These are phyloP conservation scores for Seriola aureovittata DNA, from an alignment of 2,113 vertebrate species.

Conservation along the genomic window DNA sequence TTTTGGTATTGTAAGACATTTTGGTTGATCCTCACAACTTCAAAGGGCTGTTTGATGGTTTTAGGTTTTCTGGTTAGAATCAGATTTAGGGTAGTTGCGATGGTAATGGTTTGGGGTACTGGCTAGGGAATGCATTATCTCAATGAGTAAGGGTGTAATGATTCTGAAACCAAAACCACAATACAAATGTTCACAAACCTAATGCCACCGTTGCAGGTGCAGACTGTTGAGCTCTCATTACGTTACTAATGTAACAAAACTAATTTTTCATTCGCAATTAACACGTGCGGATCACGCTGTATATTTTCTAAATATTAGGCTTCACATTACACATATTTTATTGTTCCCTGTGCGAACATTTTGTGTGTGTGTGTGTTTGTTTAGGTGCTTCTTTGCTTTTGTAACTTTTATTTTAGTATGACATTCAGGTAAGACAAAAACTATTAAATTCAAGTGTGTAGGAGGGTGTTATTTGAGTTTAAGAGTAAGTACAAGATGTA, in stretches of 20 bases:
- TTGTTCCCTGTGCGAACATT: too few species aligned
- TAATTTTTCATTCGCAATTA: too few species aligned
- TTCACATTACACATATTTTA: too few species aligned
- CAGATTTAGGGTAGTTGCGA: neutral
- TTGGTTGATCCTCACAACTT: neutral
- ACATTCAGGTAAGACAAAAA: conserved; percentile 32
- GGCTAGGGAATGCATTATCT: neutral
- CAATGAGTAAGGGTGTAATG: neutral
- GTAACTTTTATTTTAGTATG: conserved; percentile 40
- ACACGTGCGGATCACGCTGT: too few species aligned
- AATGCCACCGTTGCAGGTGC: too few species aligned
- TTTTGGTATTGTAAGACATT: neutral
- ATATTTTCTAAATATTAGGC: too few species aligned
- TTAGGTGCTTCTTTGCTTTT: neutral
- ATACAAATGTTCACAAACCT: too few species aligned
- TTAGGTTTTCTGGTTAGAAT: neutral
- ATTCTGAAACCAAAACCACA: too few species aligned
- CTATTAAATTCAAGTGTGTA: conserved; percentile 34
- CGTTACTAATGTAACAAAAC: too few species aligned
- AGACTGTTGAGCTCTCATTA: too few species aligned
- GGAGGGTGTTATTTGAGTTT: conserved; percentile 28
- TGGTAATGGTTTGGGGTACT: neutral
- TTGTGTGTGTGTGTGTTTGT: neutral
- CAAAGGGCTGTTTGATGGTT: neutral
- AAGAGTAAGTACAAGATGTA: conserved; percentile 3